phyloP scores from a whole-genome alignment of 2,113 vertebrate genomes.

The Rhinoptilus africanus region DNA sequence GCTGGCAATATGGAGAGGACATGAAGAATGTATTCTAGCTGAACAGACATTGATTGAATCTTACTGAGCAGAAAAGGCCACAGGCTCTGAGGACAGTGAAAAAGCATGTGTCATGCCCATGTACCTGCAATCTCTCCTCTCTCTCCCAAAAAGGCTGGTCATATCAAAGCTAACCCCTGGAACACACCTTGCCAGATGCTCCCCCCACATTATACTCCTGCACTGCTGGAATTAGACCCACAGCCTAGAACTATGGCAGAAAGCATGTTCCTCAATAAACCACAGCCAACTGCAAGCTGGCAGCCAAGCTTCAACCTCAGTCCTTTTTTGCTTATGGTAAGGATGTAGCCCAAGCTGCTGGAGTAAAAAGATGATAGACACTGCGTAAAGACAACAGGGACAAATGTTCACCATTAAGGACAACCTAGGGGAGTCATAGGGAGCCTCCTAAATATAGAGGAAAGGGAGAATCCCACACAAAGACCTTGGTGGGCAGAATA shows the following conservation, averaged over 20 bases:
- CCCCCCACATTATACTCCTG: too few relatives aligned
- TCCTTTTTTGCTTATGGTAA: background rate
- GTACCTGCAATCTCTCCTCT: background rate
- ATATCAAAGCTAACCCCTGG: background rate
- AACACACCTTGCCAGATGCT: fast-evolving
- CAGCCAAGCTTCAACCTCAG: background rate
- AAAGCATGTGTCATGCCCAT: background rate
- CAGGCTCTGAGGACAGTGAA: background rate
- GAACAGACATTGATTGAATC: background rate
- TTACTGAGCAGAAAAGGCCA: background rate
- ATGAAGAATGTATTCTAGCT: background rate
- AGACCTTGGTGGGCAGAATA: background rate
- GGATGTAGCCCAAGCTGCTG: background rate
- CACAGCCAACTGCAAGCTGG: background rate
- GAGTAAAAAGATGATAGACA: background rate
- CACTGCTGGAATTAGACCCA: fast-evolving
- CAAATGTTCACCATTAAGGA: background rate
- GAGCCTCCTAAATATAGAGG: background rate
- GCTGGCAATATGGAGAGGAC: background rate
- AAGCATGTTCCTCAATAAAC: background rate
- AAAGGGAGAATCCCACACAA: background rate
- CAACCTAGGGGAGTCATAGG: background rate
- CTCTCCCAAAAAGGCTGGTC: background rate
- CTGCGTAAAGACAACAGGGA: background rate
- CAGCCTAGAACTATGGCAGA: background rate